Evolutionary conservation across 2,797 vertebrate species (phyloP).

Genomic region (Phalanger gymnotis): DNA sequence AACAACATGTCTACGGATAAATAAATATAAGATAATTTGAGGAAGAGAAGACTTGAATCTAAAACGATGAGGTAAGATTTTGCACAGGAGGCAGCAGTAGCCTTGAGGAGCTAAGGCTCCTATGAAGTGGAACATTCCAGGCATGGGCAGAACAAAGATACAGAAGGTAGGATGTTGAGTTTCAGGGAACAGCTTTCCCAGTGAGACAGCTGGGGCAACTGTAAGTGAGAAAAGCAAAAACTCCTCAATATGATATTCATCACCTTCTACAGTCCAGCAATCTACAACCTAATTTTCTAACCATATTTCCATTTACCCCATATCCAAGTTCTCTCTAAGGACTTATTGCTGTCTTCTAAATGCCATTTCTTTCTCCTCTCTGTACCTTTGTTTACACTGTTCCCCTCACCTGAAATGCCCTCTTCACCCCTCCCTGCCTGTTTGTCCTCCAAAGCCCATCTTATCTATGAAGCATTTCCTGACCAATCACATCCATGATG

Average conservation of each 20-base stretch:
- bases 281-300: background rate
- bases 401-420: too few species aligned
- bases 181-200: background rate
- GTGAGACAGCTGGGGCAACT: background rate
- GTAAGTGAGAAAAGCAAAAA: background rate
- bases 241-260: background rate
- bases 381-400: background rate
- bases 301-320: background rate
- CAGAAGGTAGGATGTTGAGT: too few species aligned
- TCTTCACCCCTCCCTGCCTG: background rate
- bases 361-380: background rate
- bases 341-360: background rate
- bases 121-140: background rate
- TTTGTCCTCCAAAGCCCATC: background rate
- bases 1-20: background rate
- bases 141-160: background rate
- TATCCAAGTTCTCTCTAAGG: background rate
- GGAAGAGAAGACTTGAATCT: background rate
- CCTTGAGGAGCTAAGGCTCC: background rate
- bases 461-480: background rate
- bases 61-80: background rate
- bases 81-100: background rate
- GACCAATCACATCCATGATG: background rate
- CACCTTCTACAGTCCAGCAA: background rate
- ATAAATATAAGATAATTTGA: background rate